A percentile compares a stretch with the other conserved stretches of the same genome.
Conservation (phyloP, 2,113 vertebrate species). For the Neoarius graeffei region DNA sequence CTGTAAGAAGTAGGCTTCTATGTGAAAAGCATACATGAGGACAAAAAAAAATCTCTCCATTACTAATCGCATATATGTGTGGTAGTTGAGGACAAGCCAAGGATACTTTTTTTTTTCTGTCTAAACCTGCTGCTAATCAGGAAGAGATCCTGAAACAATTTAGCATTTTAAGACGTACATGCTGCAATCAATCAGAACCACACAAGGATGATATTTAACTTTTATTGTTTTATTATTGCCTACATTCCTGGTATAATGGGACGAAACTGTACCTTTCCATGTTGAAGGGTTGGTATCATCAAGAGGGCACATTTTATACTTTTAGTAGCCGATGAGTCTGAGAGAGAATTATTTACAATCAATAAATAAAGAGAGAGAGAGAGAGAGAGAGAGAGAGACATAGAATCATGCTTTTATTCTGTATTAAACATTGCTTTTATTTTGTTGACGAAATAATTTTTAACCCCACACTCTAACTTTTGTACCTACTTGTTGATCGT, state of each 20-base stretch:
- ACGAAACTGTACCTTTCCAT: neutral
- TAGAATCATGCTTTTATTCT: too few species aligned
- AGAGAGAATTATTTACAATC: too few species aligned
- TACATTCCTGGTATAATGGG: neutral
- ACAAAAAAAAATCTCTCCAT: neutral
- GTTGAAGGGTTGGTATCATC: neutral
- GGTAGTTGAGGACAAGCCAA: neutral
- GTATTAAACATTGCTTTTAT: too few species aligned
- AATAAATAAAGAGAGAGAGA: too few species aligned
- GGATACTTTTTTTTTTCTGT: neutral
- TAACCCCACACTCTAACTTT: too few species aligned
- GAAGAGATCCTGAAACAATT: neutral
- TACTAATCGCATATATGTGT: neutral
- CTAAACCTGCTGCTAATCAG: neutral
- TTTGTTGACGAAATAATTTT: too few species aligned
- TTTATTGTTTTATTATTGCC: neutral
- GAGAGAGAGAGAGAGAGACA: too few species aligned
- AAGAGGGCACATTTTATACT: neutral
- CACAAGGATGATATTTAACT: neutral
- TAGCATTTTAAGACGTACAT: neutral
- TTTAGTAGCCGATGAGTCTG: neutral
- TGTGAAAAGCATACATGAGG: neutral
- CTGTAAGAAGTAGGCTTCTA: neutral
- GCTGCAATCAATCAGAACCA: neutral
- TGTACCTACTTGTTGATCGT: too few species aligned